These are phyloP conservation scores for Crenichthys baileyi DNA, from an alignment of 2,797 vertebrate species.

Conservation along the genomic window DNA sequence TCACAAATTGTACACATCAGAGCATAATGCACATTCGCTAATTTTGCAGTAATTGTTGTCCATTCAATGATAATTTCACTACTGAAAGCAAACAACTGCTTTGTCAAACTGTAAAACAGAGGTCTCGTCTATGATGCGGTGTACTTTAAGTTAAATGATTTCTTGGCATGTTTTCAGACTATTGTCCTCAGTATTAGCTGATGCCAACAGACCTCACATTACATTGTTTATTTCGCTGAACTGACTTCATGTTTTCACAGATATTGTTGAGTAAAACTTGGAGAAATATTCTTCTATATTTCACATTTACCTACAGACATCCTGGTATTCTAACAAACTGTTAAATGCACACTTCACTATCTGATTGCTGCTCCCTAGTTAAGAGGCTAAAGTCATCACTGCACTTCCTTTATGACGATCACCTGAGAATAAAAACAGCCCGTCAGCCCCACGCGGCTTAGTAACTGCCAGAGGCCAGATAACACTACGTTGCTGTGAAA, in stretches of 20 bases:
- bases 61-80: not conserved
- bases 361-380: not conserved
- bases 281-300: no score
- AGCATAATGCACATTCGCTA: not conserved
- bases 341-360: not conserved
- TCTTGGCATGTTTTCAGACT: not conserved
- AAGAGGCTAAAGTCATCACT: not conserved
- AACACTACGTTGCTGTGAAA: not conserved
- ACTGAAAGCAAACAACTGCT: no score
- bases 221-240: not conserved
- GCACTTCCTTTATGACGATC: conserved; percentile 12
- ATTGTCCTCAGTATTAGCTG: not conserved
- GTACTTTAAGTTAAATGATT: not conserved
- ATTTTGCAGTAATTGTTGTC: not conserved
- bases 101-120: not conserved
- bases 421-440: conserved; percentile 37
- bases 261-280: not conserved
- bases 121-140: no score
- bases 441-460: not conserved
- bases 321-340: not conserved
- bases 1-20: conserved; percentile 10
- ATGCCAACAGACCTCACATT: not conserved
- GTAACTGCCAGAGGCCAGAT: not conserved
- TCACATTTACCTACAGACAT: not conserved
- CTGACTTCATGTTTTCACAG: not conserved